Evolutionary conservation across 2,888 invertebrate genomes (phyloP).

Genomic region (Synergus laeviventris): DNA sequence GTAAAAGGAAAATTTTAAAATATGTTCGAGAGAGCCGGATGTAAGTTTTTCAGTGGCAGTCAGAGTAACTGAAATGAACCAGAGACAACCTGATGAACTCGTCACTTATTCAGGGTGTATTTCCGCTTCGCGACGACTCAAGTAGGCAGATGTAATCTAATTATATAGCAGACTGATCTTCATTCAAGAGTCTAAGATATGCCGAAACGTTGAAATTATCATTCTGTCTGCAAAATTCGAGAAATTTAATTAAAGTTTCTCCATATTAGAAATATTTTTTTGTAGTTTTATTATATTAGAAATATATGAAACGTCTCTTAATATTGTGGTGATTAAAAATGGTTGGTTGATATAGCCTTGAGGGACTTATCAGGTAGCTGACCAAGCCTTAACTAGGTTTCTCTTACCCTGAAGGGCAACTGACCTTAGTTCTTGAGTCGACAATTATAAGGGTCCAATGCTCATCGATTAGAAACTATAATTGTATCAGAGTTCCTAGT

Average conservation of each 20-base stretch:
- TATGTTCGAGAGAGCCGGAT: slow-evolving; percentile 60
- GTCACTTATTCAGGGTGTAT: slow-evolving; percentile 69
- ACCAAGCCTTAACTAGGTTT: slow-evolving; percentile 68
- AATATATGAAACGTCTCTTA: slow-evolving; percentile 44
- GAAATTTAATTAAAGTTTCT: not conserved
- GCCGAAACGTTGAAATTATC: slow-evolving; percentile 52
- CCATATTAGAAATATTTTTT: not conserved
- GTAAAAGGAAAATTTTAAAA: slow-evolving; percentile 55
- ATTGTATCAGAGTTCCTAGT: not conserved
- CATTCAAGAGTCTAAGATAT: slow-evolving; percentile 60
- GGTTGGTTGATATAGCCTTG: slow-evolving; percentile 63
- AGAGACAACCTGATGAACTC: slow-evolving; percentile 68
- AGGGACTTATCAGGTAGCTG: slow-evolving; percentile 65
- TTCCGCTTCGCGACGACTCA: slow-evolving; percentile 58
- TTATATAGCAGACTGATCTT: slow-evolving; percentile 33
- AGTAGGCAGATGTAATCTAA: slow-evolving; percentile 52
- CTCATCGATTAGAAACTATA: slow-evolving; percentile 53
- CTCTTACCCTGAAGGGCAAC: slow-evolving; percentile 56
- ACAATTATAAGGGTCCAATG: slow-evolving; percentile 71
- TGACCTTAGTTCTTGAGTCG: slow-evolving; percentile 70
- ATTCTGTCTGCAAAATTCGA: not conserved
- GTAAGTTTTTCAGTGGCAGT: slow-evolving; percentile 56
- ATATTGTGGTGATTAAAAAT: slow-evolving; percentile 67
- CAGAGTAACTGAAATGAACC: slow-evolving; percentile 67
- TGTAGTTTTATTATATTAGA: not conserved